Evolutionary conservation across 2,797 vertebrate genomes (phyloP).

Genomic region (Carduelis carduelis): DNA sequence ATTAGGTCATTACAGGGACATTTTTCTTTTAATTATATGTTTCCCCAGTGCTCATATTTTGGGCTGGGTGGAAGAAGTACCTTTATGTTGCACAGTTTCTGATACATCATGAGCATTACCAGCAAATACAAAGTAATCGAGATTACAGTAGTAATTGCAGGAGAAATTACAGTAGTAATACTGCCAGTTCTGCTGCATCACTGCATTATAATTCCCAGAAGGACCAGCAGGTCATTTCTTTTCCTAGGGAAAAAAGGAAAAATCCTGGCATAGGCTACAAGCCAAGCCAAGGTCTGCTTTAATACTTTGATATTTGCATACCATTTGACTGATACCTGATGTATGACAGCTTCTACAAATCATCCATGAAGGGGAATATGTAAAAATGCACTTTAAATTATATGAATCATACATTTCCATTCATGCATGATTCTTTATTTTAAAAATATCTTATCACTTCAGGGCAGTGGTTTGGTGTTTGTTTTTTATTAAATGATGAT

Average conservation of each 20-base stretch:
- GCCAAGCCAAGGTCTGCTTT: neutral
- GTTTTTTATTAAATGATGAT: neutral
- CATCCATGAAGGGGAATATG: neutral
- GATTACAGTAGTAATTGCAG: neutral
- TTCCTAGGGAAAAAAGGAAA: neutral
- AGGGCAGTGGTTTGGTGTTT: neutral
- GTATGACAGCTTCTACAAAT: neutral
- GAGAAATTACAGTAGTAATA: neutral
- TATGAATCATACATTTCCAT: neutral
- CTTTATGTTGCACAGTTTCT: neutral
- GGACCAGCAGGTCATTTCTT: neutral
- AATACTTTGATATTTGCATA: neutral
- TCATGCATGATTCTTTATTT: neutral
- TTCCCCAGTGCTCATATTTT: neutral
- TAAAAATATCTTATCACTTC: slow-evolving; percentile 31
- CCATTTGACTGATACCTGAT: neutral
- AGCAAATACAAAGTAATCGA: neutral
- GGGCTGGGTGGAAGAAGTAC: neutral
- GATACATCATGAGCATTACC: neutral
- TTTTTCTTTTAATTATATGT: neutral
- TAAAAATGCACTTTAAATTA: neutral
- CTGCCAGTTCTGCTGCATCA: neutral
- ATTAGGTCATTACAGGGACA: neutral
- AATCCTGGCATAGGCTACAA: neutral
- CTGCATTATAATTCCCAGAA: neutral